phyloP scores from a whole-genome alignment of 2,113 vertebrate genomes.

The Xenus cinereus region DNA sequence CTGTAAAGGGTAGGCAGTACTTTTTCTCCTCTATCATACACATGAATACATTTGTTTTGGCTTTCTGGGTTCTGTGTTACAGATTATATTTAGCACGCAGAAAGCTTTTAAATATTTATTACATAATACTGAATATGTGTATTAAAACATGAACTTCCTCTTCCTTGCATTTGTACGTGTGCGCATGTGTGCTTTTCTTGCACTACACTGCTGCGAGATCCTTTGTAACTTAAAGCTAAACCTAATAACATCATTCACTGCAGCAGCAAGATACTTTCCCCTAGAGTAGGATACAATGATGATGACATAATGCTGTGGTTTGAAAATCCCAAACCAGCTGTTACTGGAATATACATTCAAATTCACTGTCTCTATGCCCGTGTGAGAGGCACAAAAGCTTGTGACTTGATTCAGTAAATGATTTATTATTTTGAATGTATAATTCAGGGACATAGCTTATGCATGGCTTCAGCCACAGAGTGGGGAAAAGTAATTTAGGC shows the following conservation, averaged over 20 bases:
- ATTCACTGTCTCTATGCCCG: neutral
- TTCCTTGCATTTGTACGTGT: neutral
- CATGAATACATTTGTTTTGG: neutral
- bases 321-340: constrained; percentile 62
- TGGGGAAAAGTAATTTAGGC: neutral
- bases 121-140: neutral
- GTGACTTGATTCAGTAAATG: constrained; percentile 40
- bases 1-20: neutral
- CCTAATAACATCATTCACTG: constrained; percentile 9
- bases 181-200: neutral
- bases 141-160: neutral
- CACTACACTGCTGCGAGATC: neutral
- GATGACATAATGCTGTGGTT: constrained; percentile 44
- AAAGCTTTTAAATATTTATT: neutral
- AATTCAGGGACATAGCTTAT: neutral
- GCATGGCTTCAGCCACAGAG: constrained; percentile 8
- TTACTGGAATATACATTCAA: constrained; percentile 21
- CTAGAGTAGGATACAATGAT: neutral
- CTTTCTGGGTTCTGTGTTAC: neutral
- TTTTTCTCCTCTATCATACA: neutral
- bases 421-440: constrained; percentile 53
- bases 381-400: neutral
- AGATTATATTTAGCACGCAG: neutral
- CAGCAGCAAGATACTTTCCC: constrained; percentile 11
- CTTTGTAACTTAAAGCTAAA: neutral